Base-by-base conservation (phyloP, 2,113 vertebrate species). In the Caranx melampygus region DNA sequence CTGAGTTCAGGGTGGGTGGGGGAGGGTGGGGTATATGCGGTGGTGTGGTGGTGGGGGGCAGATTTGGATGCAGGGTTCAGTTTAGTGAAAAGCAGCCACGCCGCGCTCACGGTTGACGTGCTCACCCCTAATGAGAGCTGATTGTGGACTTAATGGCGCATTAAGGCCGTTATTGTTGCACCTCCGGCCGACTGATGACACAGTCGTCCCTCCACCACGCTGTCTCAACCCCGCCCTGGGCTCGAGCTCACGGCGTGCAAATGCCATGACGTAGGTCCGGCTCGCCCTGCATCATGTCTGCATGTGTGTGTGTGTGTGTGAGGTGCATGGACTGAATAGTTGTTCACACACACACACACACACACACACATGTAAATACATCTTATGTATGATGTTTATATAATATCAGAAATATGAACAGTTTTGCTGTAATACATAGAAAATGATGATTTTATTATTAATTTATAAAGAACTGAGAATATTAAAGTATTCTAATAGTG, bases 101-200 rank as follows among this genome's bases (percentile, higher is more conserved):
- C 72, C 18, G 57, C 75, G 0, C 70, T 82, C 79, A 35, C 54
- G 11, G 84, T 72, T 82, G 82, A 88, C 60, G 59, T 82, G 87
- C 64, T 88, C 82, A 82, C 86, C 34, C 82, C 49, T 87, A 86
- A 89, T 86, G 78, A 69, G 57, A 88, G 71, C 75, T 80, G 84
- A 91, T 91, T 57, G 15, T 67, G 88, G 82, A 86, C 44, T 88
- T 91, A 88, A 91, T 89, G 84, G 3, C 35, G 89, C 86, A 83
- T 88, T 89, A 88, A 44, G 68, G 68, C 15, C 60, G 63, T 66
- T 84, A 80, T 90, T 88, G 91, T 92, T 87, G 78, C 63, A 86
- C 86, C 73, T 91, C 87, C 86, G 87, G 84, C 58, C 73, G 20
- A 82, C 82, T 85, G 91, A 89, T 89, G 89, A 92, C 91, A 91